Conservation (phyloP, 2,888 invertebrate genomes). For the Latheticus oryzae region DNA sequence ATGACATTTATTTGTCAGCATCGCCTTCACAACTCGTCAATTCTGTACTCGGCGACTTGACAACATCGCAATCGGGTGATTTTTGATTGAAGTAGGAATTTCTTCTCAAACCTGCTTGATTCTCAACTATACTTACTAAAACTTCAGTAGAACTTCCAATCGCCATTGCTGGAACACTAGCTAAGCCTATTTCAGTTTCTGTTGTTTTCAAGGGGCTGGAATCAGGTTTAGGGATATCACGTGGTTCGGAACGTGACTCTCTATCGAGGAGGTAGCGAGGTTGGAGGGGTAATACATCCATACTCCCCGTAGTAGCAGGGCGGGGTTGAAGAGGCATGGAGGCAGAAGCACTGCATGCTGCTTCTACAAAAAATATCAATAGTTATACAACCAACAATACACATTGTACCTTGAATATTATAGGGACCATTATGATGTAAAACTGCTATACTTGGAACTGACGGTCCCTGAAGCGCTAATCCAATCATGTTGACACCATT, state of each 20-base stretch:
- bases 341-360: conserved; percentile 66
- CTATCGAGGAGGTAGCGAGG: conserved; percentile 74
- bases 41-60: conserved; percentile 61
- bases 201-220: conserved; percentile 43
- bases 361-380: too few species aligned
- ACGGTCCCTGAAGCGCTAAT: conserved; percentile 68
- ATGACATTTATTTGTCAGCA: conserved; percentile 36
- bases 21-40: conserved; percentile 56
- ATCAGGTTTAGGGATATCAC: conserved; percentile 39
- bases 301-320: conserved; percentile 75
- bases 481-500: conserved; percentile 81
- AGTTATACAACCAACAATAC: neutral
- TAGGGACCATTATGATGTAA: conserved; percentile 63
- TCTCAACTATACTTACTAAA: conserved; percentile 61
- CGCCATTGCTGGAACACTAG: conserved; percentile 60
- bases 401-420: conserved; percentile 50
- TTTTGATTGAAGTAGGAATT: conserved; percentile 52
- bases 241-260: conserved; percentile 65
- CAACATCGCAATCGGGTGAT: conserved; percentile 54
- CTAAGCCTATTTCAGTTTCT: conserved; percentile 55
- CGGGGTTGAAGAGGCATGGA: conserved; percentile 76
- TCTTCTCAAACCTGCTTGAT: conserved; percentile 56
- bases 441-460: conserved; percentile 66
- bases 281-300: conserved; percentile 78
- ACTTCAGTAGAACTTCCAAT: conserved; percentile 62